Percentiles rank a stretch among this genome's conserved stretches.
Evolutionary conservation across 2,113 vertebrate species (phyloP).

Genomic region (Callaeas wilsoni): DNA sequence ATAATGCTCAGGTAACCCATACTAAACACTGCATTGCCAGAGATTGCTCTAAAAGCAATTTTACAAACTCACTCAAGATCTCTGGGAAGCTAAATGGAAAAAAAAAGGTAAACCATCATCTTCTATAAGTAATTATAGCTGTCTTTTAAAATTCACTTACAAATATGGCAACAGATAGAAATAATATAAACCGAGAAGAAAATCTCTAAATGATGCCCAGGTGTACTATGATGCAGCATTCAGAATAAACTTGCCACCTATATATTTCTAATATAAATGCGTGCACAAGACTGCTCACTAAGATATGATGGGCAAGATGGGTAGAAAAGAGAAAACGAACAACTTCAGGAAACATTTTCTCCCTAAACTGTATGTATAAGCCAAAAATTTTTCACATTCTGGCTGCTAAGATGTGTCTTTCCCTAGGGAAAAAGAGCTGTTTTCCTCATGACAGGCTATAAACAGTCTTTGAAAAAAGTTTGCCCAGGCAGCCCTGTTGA

Average conservation of each 20-base stretch:
- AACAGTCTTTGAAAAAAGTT: background rate
- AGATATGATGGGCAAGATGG: background rate
- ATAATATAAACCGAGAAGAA: background rate
- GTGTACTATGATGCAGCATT: background rate
- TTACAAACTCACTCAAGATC: background rate
- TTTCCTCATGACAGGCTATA: background rate
- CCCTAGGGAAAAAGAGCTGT: background rate
- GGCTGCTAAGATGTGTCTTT: background rate
- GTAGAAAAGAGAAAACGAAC: background rate
- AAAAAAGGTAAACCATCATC: background rate
- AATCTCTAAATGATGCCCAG: background rate
- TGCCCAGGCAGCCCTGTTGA: background rate
- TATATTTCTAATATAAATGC: background rate
- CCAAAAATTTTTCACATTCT: background rate
- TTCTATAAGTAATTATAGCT: background rate
- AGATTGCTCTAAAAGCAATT: background rate
- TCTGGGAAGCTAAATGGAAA: background rate
- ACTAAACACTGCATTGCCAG: background rate
- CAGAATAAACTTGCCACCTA: background rate
- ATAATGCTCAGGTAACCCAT: background rate
- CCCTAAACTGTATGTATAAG: background rate
- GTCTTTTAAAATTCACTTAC: background rate
- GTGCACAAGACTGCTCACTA: background rate
- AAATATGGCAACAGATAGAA: background rate
- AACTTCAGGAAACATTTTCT: background rate